Conservation (phyloP, 2,113 vertebrate genomes). For the Lophochroa leadbeateri region DNA sequence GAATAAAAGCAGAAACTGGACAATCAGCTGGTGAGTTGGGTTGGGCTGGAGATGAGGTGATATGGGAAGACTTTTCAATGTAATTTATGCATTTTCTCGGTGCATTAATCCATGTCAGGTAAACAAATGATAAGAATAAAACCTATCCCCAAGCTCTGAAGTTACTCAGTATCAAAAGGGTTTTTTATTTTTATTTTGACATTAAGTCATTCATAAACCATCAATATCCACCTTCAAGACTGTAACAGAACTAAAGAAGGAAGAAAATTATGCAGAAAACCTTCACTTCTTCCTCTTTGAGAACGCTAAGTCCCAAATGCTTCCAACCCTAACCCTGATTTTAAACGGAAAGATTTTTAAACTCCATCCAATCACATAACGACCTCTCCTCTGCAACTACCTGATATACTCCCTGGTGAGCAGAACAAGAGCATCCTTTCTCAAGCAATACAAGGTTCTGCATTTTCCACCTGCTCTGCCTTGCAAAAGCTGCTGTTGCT, state of each 20-base stretch:
- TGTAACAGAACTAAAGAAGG: background rate
- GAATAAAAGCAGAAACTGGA: background rate
- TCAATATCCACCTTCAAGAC: background rate
- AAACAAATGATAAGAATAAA: background rate
- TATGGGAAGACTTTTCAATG: background rate
- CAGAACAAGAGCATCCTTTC: background rate
- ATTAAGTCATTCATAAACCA: background rate
- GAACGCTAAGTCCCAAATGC: background rate
- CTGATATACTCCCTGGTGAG: background rate
- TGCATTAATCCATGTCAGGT: background rate
- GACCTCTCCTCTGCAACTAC: background rate
- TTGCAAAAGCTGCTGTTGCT: background rate
- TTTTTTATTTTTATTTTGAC: background rate
- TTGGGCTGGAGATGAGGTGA: fast-evolving
- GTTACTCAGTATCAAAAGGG: background rate
- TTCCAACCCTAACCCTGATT: background rate
- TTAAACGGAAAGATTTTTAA: background rate
- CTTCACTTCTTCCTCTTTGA: background rate
- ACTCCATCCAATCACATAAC: background rate
- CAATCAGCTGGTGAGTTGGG: background rate
- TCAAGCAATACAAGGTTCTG: background rate
- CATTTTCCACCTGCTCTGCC: background rate
- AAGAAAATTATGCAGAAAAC: background rate
- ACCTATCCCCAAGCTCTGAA: background rate
- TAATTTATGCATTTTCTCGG: background rate